Evolutionary conservation across 92 coral and sea anemone species (phyloP).

Genomic region (Virgularia gustaviana): DNA sequence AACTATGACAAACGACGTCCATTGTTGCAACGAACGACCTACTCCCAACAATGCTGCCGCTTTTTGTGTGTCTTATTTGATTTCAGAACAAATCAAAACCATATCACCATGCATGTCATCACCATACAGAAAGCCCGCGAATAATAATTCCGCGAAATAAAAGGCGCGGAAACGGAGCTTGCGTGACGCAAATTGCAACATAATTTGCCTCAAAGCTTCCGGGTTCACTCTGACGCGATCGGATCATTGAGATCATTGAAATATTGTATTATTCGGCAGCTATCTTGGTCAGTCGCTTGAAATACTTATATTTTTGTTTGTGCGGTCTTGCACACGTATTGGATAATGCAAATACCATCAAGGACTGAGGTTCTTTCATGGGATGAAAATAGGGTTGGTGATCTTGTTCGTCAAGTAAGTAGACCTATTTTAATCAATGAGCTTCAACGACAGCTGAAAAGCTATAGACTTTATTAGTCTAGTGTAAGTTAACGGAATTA

Average conservation of each 20-base stretch:
- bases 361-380: slow-evolving; percentile 12
- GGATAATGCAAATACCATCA: slow-evolving; percentile 6
- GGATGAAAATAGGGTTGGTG: slow-evolving; percentile 17
- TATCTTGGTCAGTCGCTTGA: too few species aligned
- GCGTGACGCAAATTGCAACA: background rate
- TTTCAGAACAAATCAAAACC: too few species aligned
- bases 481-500: too few species aligned
- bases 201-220: background rate
- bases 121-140: slow-evolving; percentile 3
- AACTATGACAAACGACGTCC: too few species aligned
- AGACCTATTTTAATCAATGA: too few species aligned
- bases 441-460: too few species aligned
- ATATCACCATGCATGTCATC: too few species aligned
- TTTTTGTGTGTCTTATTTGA: too few species aligned
- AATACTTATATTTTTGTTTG: background rate
- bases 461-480: too few species aligned
- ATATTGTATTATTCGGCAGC: background rate
- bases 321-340: background rate
- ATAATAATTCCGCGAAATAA: slow-evolving; percentile 13
- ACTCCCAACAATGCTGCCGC: too few species aligned
- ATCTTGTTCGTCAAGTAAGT: background rate
- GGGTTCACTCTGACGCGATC: background rate
- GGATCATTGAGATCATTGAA: background rate
- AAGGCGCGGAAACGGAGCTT: slow-evolving; percentile 11
- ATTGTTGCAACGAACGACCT: too few species aligned